Conservation (phyloP, 2,113 vertebrate species). For the human region GRCh38 chr13:106277501-106278000, state of each 20-base stretch:
- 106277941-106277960: neutral
- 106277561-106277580: slow-evolving; percentile 57
- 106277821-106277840: slow-evolving; percentile 74
- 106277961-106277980: neutral
- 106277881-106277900: neutral
- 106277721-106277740: slow-evolving; percentile 48
- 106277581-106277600: slow-evolving; percentile 67
- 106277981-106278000: neutral
- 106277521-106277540: slow-evolving; percentile 65
- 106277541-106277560: slow-evolving; percentile 12
- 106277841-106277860: slow-evolving; percentile 64
- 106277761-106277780: slow-evolving; percentile 73
- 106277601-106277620: slow-evolving; percentile 57
- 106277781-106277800: slow-evolving; percentile 56
- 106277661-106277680: slow-evolving; percentile 57
- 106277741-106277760: slow-evolving; percentile 72
- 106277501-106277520: slow-evolving; percentile 46
- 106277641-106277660: slow-evolving; percentile 43
- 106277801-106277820: slow-evolving; percentile 72
- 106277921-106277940: neutral
- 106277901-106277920: neutral
- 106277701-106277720: slow-evolving; percentile 67
- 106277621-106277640: neutral
- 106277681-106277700: slow-evolving; percentile 4
- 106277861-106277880: neutral